phyloP scores from a whole-genome alignment of 2,888 invertebrate genomes.

The Electrophaes corylata region DNA sequence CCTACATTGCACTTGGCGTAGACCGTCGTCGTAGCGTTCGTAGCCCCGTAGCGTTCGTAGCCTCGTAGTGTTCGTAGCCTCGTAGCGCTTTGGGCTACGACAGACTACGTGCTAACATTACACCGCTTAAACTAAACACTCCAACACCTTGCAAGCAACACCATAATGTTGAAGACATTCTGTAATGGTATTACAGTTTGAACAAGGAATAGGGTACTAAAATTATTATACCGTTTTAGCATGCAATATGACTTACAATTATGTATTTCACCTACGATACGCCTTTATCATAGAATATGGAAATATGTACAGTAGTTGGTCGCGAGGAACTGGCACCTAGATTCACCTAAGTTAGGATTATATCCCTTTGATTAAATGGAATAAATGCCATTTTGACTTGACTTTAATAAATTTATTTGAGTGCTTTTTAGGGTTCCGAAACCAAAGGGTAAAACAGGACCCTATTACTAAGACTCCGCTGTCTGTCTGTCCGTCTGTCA shows the following conservation, averaged over 20 bases:
- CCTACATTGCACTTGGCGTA: slow-evolving; percentile 10
- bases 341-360: too few relatives aligned
- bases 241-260: not conserved
- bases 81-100: slow-evolving; percentile 12
- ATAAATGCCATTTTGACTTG: too few relatives aligned
- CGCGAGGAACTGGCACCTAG: too few relatives aligned
- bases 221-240: not conserved
- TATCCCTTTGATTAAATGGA: too few relatives aligned
- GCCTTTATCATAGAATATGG: too few relatives aligned
- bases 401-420: too few relatives aligned
- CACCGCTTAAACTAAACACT: slow-evolving; percentile 14
- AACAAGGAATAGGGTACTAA: not conserved
- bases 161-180: slow-evolving; percentile 7
- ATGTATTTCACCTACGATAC: too few relatives aligned
- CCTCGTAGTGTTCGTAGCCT: slow-evolving; percentile 3
- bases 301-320: too few relatives aligned
- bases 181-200: slow-evolving; percentile 1
- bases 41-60: slow-evolving; percentile 10
- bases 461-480: too few relatives aligned
- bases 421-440: too few relatives aligned
- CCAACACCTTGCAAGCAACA: slow-evolving; percentile 13
- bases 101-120: slow-evolving; percentile 18
- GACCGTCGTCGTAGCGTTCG: slow-evolving; percentile 5
- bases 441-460: too few relatives aligned
- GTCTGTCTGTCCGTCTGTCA: too few relatives aligned